Conservation (phyloP, 2,888 invertebrate species). For the Eupelmus urozonus region DNA sequence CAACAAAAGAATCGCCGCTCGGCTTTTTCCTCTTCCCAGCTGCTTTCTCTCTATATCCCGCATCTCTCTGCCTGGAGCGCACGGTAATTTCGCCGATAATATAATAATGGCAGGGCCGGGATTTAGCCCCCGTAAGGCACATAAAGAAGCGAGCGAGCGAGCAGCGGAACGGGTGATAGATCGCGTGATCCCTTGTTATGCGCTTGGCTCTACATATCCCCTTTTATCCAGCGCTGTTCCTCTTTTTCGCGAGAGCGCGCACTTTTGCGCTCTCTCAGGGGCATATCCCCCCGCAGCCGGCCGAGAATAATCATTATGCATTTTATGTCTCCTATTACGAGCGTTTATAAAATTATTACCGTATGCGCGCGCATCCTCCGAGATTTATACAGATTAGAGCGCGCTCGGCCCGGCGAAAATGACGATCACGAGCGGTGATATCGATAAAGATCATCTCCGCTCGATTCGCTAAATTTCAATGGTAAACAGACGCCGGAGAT, state of each 20-base stretch:
- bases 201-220: background rate
- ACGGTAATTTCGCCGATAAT: conserved; percentile 64
- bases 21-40: conserved; percentile 16
- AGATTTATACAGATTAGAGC: no score
- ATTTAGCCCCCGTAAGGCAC: conserved; percentile 63
- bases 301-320: conserved; percentile 32
- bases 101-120: conserved; percentile 61
- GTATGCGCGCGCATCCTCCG: background rate
- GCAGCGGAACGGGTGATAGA: conserved; percentile 31
- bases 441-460: conserved; percentile 30
- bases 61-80: conserved; percentile 60
- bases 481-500: conserved; percentile 4
- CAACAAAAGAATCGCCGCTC: background rate
- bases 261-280: background rate
- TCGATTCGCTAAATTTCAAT: conserved; percentile 31
- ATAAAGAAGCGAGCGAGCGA: conserved; percentile 5
- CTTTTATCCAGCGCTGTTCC: no score
- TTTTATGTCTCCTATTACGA: conserved; percentile 51
- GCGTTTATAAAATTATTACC: conserved; percentile 45
- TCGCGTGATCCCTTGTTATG: conserved; percentile 47
- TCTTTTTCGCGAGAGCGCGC: no score
- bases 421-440: conserved; percentile 32
- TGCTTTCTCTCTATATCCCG: conserved; percentile 39
- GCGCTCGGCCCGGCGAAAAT: background rate
- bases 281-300: no score